Base-by-base conservation (phyloP, 2,888 invertebrate genomes). In the Balanococcus diminutus region DNA sequence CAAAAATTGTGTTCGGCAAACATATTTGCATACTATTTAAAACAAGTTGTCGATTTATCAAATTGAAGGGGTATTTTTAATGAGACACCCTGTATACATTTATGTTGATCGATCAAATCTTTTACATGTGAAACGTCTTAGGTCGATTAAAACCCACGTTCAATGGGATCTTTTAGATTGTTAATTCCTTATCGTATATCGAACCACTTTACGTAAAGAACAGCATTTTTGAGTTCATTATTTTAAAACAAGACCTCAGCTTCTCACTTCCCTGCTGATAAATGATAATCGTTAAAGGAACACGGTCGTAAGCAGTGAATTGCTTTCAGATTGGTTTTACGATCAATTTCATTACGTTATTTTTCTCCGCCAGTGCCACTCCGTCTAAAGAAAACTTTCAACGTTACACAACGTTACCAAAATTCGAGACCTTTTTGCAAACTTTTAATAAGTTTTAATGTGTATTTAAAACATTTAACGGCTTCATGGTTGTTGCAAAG, bases 391-490 rank as follows among this genome's bases (percentile, higher is more conserved):
- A 67, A 67, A 67, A 67, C 28, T 67, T 67, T 28, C 28, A 67
- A 67, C 28, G 56, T 56, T 56, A 22, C 22, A 22, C 56, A 56
- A 56, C 22, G 22, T 56, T 56, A 56, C 56, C 56, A 22, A 56
- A 56, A 72, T 32, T 28, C 72, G 31, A 72, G 5, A 79, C 19
- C 75, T 79, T 79, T 79, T 79, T 79, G 19, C 32, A 19, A 79
- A 36, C 36, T 79, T 79, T 79, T 72, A 72, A 79, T 79, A 79
- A 79, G 32, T 79, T 79, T 79, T 32, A 79, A 79, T 28, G 75
- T 32, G 72, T 36, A 79, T 79, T 79, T 79, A 79, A 72, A 36
- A 32, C 75, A 28, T 79, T 79, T 79, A 79, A 79, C 72, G 31
- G 72, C 6, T 72, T 72, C 72, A 36, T 19, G 32, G 75, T 79